Conservation (phyloP, 2,888 invertebrate species). For the Vanessa cardui region DNA sequence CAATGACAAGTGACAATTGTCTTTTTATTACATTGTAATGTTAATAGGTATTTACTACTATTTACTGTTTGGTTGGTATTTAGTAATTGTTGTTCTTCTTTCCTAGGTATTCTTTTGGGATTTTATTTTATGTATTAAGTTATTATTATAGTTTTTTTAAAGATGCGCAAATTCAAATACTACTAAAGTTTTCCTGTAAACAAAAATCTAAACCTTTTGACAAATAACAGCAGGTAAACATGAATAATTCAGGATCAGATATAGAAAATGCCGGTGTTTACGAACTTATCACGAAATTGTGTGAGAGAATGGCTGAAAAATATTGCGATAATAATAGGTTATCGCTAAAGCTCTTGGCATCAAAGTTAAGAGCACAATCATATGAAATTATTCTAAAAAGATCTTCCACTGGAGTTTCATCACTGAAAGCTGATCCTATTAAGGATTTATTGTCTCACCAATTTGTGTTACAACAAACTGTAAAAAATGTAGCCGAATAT, state of each 20-base stretch:
- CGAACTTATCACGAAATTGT: conserved; percentile 66
- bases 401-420: conserved; percentile 52
- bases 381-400: conserved; percentile 75
- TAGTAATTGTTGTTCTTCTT: no score
- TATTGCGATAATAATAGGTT: conserved; percentile 58
- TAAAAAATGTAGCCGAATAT: conserved; percentile 69
- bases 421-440: conserved; percentile 58
- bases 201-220: no score
- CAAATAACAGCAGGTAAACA: not conserved
- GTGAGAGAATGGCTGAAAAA: conserved; percentile 63
- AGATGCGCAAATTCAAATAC: no score
- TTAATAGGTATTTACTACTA: no score
- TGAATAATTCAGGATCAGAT: conserved; percentile 1
- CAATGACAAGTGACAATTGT: no score
- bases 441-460: conserved; percentile 66
- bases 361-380: conserved; percentile 67
- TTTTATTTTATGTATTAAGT: no score
- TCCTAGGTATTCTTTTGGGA: no score
- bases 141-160: no score
- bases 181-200: no score
- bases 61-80: no score
- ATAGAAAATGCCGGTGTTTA: conserved; percentile 62
- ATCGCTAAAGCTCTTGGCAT: conserved; percentile 57
- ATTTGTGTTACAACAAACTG: conserved; percentile 59
- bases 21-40: no score